These are phyloP conservation scores for Rousettus leschenaultii DNA, from an alignment of 2,113 vertebrate genomes.

Conservation along the genomic window DNA sequence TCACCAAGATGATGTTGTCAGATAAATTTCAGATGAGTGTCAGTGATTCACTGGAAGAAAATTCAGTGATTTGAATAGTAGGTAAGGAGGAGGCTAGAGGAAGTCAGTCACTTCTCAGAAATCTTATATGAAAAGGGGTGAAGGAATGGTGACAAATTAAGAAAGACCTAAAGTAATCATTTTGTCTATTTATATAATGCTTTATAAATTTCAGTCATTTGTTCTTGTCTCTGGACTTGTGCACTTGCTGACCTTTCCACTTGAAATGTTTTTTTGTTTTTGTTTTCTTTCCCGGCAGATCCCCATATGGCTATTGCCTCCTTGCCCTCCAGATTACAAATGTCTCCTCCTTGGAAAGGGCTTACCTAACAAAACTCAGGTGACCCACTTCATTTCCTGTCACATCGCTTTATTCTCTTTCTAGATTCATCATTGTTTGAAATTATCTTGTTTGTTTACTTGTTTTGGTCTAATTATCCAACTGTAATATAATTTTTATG, in stretches of 20 bases:
- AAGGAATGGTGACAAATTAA: neutral
- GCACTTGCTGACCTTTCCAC: neutral
- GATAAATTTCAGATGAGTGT: neutral
- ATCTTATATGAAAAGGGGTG: neutral
- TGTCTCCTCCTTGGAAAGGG: neutral
- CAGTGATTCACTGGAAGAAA: neutral
- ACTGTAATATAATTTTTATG: neutral
- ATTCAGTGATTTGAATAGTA: neutral
- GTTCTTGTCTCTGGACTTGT: neutral
- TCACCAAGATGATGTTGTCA: neutral
- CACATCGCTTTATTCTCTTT: neutral
- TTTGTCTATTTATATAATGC: neutral
- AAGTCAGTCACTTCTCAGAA: neutral
- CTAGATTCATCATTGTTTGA: neutral
- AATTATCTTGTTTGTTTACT: constrained; percentile 8
- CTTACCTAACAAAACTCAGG: neutral
- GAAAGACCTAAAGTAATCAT: neutral
- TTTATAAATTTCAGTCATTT: neutral
- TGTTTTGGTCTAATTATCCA: neutral
- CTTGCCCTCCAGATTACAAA: neutral
- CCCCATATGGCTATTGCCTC: neutral
- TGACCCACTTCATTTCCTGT: neutral
- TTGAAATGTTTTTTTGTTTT: neutral
- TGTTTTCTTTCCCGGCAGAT: neutral
- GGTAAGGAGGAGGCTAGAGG: neutral